Evolutionary conservation across 37 sponge, comb jelly and placozoan species (phyloP).

Genomic region (Haliclona indistincta): DNA sequence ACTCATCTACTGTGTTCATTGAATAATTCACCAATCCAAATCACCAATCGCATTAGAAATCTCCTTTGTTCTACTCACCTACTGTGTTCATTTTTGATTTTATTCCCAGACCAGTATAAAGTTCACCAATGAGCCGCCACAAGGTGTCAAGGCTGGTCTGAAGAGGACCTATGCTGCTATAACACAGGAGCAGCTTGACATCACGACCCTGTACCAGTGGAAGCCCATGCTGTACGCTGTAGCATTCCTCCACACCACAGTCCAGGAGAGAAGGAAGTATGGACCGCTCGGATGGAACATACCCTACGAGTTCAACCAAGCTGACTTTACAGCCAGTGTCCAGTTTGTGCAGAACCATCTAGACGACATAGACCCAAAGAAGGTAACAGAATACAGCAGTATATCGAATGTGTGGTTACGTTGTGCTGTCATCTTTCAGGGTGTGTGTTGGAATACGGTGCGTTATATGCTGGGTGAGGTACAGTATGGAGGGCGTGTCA

Average conservation of each 20-base stretch:
- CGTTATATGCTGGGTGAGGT: constrained; percentile 99
- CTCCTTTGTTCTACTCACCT: not conserved
- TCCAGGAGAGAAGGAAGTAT: constrained; percentile 98
- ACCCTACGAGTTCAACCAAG: constrained; percentile 99
- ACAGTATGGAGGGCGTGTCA: constrained; percentile 99
- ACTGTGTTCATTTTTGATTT: not conserved
- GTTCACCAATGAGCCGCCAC: constrained; percentile 98
- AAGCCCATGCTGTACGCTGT: constrained; percentile 94
- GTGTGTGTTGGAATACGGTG: constrained; percentile 97
- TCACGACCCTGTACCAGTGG: constrained; percentile 90
- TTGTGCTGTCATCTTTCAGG: constrained; percentile 49
- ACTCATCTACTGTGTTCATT: not conserved
- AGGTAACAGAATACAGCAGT: constrained; percentile 31
- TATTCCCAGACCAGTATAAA: constrained; percentile 77
- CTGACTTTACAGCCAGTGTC: constrained; percentile 93
- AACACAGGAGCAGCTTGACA: constrained; percentile 91
- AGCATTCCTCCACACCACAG: constrained; percentile 94
- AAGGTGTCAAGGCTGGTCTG: constrained; percentile 93
- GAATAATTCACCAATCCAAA: too few relatives aligned
- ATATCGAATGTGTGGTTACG: not conserved
- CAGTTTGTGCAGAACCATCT: constrained; percentile 99
- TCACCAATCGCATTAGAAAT: too few relatives aligned
- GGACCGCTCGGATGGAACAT: constrained; percentile 99
- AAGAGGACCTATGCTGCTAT: constrained; percentile 96
- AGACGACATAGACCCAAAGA: constrained; percentile 96